Evolutionary conservation across 1,140 invertebrate genomes (phyloP), one percentile per base, ranked within the genome.

Genomic region (Tetramorium parvispinum): DNA sequence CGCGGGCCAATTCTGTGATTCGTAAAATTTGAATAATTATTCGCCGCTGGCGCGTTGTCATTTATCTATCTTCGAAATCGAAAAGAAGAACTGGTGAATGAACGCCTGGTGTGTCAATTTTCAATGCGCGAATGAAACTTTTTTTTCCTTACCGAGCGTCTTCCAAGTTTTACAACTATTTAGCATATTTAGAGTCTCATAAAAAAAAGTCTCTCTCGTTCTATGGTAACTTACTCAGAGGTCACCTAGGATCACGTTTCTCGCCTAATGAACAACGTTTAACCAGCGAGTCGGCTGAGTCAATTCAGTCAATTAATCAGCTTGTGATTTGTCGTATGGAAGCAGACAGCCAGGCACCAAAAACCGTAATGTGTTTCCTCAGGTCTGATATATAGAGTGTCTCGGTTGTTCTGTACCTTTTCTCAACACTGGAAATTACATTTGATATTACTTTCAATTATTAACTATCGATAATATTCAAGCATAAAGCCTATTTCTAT

Each of bases 11-110:
- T 79, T 40, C 16, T 59, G n/a, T 37, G 57, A 79, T 79, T n/a
- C 8, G 13, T 4, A n/a, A 66, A 79, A 79, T 66, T 66, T 79
- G 49, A 79, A 79, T 79, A 81, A 81, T 68, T 68, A 81, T 81
- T 81, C 18, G 32, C 8, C n/a, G 46, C 7, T 79, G 40, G 40
- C 61, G 40, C 61, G 61, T 53, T 51, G 8, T 24, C 11, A 37
- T 68, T 24, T 3, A 51, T 79, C 32, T 53, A 66, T 68, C 32
- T 27, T 27, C 21, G 16, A 2, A 27, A 10, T 49, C n/a, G 32
- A 37, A 11, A 0, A 68, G 16, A 27, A n/a, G 16, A 53, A 51
- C 43, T 66, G 32, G 32, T 68, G 49, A 68, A 81, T 81, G 77
- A 81, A 81, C 49, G 63, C n/a, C 10, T 18, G 11, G 10, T 61